Percentiles rank a stretch among this genome's conserved stretches.
Conservation (phyloP, 2,888 invertebrate genomes). For the Metallyticus violacea region DNA sequence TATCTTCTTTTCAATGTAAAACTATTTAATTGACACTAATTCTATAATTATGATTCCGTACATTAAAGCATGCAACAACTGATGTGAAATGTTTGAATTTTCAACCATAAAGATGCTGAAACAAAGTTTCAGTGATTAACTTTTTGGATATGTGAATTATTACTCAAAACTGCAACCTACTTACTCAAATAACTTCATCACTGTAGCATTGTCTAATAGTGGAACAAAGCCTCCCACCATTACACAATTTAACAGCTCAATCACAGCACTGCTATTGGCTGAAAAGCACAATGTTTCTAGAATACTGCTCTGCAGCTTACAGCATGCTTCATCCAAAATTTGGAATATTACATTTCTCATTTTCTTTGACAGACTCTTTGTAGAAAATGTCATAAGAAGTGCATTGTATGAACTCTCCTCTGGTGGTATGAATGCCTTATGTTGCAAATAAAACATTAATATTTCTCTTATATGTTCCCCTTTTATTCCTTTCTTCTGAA, state of each 20-base stretch:
- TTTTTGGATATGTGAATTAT: too few relatives aligned
- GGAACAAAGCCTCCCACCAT: constrained; percentile 26
- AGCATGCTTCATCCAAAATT: constrained; percentile 31
- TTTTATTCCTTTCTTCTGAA: constrained; percentile 25
- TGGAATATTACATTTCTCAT: constrained; percentile 31
- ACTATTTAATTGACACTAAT: too few relatives aligned
- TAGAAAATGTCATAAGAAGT: constrained; percentile 25
- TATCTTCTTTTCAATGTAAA: too few relatives aligned
- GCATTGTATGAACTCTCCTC: constrained; percentile 22
- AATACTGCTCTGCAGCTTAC: constrained; percentile 26
- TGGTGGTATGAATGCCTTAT: constrained; percentile 22
- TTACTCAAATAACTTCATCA: constrained; percentile 26
- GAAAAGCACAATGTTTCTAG: constrained; percentile 26
- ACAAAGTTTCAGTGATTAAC: too few relatives aligned
- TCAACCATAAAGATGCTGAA: too few relatives aligned
- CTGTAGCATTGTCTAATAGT: constrained; percentile 19
- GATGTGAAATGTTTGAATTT: too few relatives aligned
- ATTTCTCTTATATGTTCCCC: constrained; percentile 28
- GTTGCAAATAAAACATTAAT: constrained; percentile 31
- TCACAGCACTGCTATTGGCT: constrained; percentile 3
- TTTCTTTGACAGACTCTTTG: constrained; percentile 26
- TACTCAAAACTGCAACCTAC: too few relatives aligned
- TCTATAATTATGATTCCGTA: too few relatives aligned
- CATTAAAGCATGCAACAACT: too few relatives aligned
- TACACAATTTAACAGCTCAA: constrained; percentile 21